These are phyloP conservation scores for Mus pahari DNA, from an alignment of 2,113 vertebrate species.

Conservation along the genomic window DNA sequence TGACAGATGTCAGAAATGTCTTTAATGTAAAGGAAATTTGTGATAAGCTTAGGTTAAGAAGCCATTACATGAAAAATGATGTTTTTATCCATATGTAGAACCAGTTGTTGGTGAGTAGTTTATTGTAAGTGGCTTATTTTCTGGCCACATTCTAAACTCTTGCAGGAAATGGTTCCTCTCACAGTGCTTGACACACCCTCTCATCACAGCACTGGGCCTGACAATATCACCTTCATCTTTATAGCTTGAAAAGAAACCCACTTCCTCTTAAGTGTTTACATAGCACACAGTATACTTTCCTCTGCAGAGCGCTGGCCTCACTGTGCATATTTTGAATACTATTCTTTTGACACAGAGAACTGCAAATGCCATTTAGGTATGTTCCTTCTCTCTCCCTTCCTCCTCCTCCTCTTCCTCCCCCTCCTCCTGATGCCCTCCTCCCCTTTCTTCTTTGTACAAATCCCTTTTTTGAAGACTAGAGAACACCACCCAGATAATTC, in stretches of 20 bases:
- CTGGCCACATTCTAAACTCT: constrained; percentile 47
- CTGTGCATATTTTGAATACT: background rate
- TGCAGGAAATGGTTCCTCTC: background rate
- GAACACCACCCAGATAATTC: background rate
- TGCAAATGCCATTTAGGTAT: background rate
- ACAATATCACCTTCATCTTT: background rate
- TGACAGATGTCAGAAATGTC: background rate
- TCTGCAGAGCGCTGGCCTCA: background rate
- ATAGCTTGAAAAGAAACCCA: background rate
- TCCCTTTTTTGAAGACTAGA: background rate
- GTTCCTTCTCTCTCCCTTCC: background rate
- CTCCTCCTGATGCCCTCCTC: too few species aligned
- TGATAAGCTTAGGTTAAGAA: background rate
- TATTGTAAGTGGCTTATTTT: background rate
- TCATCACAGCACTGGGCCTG: too few species aligned
- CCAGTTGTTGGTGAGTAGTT: background rate
- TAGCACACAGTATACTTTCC: background rate
- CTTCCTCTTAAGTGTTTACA: constrained; percentile 4
- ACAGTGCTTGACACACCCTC: background rate
- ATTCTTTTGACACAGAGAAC: background rate
- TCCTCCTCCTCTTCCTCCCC: too few species aligned
- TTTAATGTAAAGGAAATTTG: background rate
- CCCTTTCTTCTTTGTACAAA: background rate
- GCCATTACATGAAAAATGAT: constrained; percentile 20
- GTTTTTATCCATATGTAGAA: background rate